phyloP scores from a whole-genome alignment of 2,888 invertebrate species.

The Acronicta aceris region DNA sequence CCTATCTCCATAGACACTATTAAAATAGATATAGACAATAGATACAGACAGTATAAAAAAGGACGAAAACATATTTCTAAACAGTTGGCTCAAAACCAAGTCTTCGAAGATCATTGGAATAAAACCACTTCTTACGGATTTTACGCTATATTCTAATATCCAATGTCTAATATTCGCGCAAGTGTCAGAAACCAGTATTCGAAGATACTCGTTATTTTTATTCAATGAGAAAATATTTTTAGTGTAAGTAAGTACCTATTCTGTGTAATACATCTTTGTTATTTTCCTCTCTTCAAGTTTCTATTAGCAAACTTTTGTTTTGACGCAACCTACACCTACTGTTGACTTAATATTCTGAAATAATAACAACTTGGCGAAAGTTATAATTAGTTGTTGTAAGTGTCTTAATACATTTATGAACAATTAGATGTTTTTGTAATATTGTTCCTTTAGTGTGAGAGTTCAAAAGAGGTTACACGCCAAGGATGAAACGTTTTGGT shows the following conservation, averaged over 20 bases:
- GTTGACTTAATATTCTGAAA: conserved; percentile 27
- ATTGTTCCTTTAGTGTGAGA: not conserved
- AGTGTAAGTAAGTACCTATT: not conserved
- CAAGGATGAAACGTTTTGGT: too few relatives aligned
- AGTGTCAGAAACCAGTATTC: not conserved
- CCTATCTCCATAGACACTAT: too few relatives aligned
- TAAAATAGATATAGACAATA: too few relatives aligned
- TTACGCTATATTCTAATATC: too few relatives aligned
- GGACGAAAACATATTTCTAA: too few relatives aligned
- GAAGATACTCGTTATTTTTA: not conserved
- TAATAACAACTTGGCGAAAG: conserved; percentile 24
- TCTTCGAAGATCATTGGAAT: too few relatives aligned
- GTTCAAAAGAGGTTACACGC: not conserved
- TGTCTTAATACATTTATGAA: not conserved
- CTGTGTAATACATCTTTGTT: conserved; percentile 14
- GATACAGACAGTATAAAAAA: too few relatives aligned
- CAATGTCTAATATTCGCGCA: too few relatives aligned
- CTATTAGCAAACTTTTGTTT: conserved; percentile 33
- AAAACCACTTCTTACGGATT: too few relatives aligned
- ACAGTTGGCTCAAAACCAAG: too few relatives aligned
- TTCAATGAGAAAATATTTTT: not conserved
- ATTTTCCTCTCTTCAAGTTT: conserved; percentile 20
- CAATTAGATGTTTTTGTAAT: not conserved
- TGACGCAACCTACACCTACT: conserved; percentile 12
- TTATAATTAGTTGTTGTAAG: conserved; percentile 18